These are phyloP conservation scores for Schizopygopsis pylzovi DNA, from an alignment of 2,797 vertebrate genomes.

Conservation along the genomic window DNA sequence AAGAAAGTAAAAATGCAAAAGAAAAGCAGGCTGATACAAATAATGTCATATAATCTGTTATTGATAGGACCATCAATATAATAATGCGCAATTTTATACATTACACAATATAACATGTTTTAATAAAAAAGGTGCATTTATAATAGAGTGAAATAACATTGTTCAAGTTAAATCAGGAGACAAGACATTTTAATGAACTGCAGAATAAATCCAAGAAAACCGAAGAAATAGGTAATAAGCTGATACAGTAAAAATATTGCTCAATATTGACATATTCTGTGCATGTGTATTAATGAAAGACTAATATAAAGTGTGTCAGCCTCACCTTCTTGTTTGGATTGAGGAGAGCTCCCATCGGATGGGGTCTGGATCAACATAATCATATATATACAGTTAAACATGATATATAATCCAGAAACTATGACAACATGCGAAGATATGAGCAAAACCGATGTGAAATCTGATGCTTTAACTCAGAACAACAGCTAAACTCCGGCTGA, in stretches of 20 bases:
- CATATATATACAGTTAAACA: neutral
- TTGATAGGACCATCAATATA: neutral
- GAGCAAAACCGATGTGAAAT: neutral
- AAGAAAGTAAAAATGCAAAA: neutral
- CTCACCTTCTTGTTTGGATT: conserved; percentile 32
- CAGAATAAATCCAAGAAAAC: neutral
- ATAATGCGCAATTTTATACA: neutral
- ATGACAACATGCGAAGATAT: neutral
- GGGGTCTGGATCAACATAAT: conserved; percentile 7
- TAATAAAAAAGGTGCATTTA: neutral
- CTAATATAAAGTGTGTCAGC: neutral
- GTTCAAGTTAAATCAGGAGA: neutral
- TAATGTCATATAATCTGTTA: too few species aligned
- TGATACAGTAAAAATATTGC: neutral
- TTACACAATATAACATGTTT: neutral
- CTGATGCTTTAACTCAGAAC: neutral
- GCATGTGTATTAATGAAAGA: neutral
- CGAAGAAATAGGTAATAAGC: neutral
- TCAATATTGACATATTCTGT: neutral
- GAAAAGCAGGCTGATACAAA: neutral
- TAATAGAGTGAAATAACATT: neutral
- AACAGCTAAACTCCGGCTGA: neutral
- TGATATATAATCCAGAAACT: neutral
- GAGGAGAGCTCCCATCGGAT: conserved; percentile 71
- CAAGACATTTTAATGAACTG: neutral